Evolutionary conservation across 2,113 vertebrate species (phyloP), one percentile per base, ranked within the genome.

Genomic region (Psittacula cyanocephala): DNA sequence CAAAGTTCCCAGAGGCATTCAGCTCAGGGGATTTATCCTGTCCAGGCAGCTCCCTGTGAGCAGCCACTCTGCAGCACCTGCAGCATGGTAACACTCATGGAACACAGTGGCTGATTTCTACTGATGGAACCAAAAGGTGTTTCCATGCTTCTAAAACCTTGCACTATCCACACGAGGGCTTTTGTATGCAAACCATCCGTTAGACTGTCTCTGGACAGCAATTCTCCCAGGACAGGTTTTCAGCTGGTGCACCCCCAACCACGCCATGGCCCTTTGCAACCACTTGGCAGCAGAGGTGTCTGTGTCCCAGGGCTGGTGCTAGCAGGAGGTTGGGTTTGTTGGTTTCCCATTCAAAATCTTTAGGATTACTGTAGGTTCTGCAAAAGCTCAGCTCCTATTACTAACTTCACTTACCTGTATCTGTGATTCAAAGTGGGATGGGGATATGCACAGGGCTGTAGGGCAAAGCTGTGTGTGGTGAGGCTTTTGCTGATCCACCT

Each of bases 191-290:
- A 62, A n/a, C 19, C 3, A 17, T 35, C 71, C 27, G 3, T 52
- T 13, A 46, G 22, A 9, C 37, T 22, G 33, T 55, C 44, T 17
- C 25, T 2, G 2, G 59, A 12, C 1, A 0, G 33, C 0, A 0
- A 37, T 68, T 63, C 33, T 67, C 39, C 69, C 47, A 29, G n/a
- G 17, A 12, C 0, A 63, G n/a, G 3, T 59, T 68, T 68, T 68
- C 1, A 6, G 86, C 10, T 20, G 25, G 16, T 2, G 2, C 59
- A 64, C 44, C 17, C 37, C n/a, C 9, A 5, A 49, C 19, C 46
- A 17, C 0, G 0, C 28, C 46, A 37, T 29, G 55, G 25, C 9
- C 46, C 13, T 27, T 35, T 28, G 27, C 33, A 75, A 13, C 5
- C 7, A 9, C 46, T 22, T 22, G 15, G 50, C 33, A 49, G 10